Evolutionary conservation across 2,888 invertebrate species (phyloP).

Genomic region (Ceriagrion tenellum): DNA sequence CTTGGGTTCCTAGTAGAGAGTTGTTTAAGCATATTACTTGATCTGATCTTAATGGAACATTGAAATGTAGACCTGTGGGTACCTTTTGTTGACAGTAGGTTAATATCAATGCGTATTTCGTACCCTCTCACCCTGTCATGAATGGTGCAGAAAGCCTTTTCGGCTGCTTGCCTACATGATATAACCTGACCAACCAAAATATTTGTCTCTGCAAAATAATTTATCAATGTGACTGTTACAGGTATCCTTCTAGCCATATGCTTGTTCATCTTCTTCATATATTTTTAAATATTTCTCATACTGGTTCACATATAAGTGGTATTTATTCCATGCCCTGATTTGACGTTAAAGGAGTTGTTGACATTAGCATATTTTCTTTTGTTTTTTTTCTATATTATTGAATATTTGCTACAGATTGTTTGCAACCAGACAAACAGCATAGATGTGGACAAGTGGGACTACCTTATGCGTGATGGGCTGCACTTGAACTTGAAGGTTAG

Average conservation of each 20-base stretch:
- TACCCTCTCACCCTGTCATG: not conserved
- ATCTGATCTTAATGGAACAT: not conserved
- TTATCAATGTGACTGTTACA: too few species aligned
- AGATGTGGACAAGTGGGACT: slow-evolving; percentile 86
- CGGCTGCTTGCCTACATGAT: not conserved
- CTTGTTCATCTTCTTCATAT: too few species aligned
- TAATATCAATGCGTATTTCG: not conserved
- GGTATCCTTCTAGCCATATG: too few species aligned
- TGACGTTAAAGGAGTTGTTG: too few species aligned
- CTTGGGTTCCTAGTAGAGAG: too few species aligned
- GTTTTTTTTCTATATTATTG: slow-evolving; percentile 57
- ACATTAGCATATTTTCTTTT: not conserved
- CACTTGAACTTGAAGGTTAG: slow-evolving; percentile 77
- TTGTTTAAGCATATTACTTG: not conserved
- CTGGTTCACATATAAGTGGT: not conserved
- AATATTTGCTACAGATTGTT: slow-evolving; percentile 78
- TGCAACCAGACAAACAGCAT: slow-evolving; percentile 81
- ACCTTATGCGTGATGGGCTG: slow-evolving; percentile 82
- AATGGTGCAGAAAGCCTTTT: not conserved
- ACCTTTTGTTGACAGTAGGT: not conserved
- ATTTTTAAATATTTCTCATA: slow-evolving; percentile 27
- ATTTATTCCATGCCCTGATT: too few species aligned
- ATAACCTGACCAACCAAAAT: too few species aligned
- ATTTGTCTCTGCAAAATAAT: too few species aligned
- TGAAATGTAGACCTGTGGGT: not conserved